These are phyloP conservation scores for Cinara cedri DNA, from an alignment of 2,888 invertebrate genomes.

Conservation along the genomic window DNA sequence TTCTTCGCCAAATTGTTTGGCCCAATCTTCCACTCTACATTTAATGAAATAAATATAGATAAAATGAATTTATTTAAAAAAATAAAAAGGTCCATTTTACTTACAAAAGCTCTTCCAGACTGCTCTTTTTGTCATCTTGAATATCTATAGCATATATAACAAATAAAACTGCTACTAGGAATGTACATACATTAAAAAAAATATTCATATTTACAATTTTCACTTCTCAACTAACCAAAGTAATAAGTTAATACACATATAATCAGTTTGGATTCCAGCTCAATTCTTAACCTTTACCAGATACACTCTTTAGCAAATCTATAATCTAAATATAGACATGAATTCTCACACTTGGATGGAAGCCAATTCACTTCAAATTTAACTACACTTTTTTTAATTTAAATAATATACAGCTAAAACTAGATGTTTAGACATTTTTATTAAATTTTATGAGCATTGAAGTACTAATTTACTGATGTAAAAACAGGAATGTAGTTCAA, in stretches of 20 bases:
- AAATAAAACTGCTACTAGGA: conserved; percentile 37
- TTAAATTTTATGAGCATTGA: background rate
- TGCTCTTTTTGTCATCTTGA: conserved; percentile 45
- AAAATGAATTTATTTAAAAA: background rate
- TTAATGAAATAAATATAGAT: conserved; percentile 37
- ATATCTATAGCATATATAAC: conserved; percentile 34
- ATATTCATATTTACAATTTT: conserved; percentile 43
- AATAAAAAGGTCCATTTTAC: background rate
- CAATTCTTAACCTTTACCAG: conserved; percentile 35
- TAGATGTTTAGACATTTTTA: background rate
- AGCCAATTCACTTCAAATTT: conserved; percentile 48
- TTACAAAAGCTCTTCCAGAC: conserved; percentile 44
- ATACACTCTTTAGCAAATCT: conserved; percentile 23
- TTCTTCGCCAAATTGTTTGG: conserved; percentile 77
- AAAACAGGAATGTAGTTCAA: background rate
- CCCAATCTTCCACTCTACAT: conserved; percentile 81
- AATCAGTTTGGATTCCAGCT: background rate
- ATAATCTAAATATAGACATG: conserved; percentile 43
- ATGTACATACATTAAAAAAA: conserved; percentile 29
- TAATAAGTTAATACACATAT: background rate
- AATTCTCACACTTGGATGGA: conserved; percentile 43
- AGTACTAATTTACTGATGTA: too few relatives aligned
- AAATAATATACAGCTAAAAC: conserved; percentile 3
- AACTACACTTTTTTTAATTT: conserved; percentile 19
- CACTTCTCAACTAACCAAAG: background rate